Evolutionary conservation across 2,888 invertebrate genomes (phyloP), one percentile per base, ranked within the genome.

Genomic region (Spisula subtruncata): DNA sequence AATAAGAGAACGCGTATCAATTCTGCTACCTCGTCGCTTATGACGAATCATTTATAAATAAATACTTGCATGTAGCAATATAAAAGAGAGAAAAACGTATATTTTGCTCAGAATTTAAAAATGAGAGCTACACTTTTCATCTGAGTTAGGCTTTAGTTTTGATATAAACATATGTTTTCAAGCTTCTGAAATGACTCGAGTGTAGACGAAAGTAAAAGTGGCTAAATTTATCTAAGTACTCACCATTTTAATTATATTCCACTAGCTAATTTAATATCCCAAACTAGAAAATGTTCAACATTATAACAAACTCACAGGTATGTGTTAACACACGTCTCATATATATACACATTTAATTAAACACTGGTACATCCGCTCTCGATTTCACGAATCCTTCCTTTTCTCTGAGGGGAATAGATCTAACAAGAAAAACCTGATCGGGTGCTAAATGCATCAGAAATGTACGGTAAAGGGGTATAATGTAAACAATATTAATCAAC

Each of bases 401-500:
- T 41, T 35, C 75, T 32, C 18, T 10, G 25, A 75, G 35, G n/a
- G n/a, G 25, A 18, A 60, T n/a, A 41, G 41, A 41, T 41, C 41
- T 41, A 41, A 35, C 18, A 16, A 14, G 32, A 75, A 35, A 32
- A 35, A 35, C 75, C 75, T 10, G 75, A 18, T 75, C 75, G 12
- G 75, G 32, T 75, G 32, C 4, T 32, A 32, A 41, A 32, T 32
- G 75, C 75, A 75, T 35, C 29, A 18, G 32, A 32, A 35, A 75
- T 32, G 8, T 4, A 35, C 32, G 35, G 60, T 18, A 16, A 8
- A 41, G 41, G 41, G 41, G 35, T 1, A 75, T 32, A 75, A 14
- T 32, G 75, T 75, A 75, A 75, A 75, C 75, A 75, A 75, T 35
- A 75, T 75, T 32, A 32, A 18, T 75, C 35, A 75, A 51, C 51